phyloP scores from a whole-genome alignment of 2,797 vertebrate genomes.

The Xyrichtys novacula region DNA sequence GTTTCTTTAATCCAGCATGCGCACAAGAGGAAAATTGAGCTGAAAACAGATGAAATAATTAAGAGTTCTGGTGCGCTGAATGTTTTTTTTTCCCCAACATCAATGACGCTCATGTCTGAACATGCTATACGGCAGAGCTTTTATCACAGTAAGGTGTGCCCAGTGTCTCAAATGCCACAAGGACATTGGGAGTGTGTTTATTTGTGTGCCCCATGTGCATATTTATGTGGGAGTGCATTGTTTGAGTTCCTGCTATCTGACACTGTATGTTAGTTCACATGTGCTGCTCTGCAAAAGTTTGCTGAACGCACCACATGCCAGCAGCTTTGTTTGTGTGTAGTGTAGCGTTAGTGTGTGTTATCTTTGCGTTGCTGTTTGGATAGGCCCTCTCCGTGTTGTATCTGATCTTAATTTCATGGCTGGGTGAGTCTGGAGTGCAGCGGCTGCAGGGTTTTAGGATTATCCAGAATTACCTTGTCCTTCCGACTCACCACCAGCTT shows the following conservation, averaged over 20 bases:
- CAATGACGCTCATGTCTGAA: conserved; percentile 20
- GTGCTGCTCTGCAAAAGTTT: conserved; percentile 41
- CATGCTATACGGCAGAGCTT: conserved; percentile 40
- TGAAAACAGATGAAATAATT: conserved; percentile 7
- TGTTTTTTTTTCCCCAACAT: too few relatives aligned
- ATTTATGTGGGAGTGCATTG: conserved; percentile 57
- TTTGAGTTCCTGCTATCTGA: conserved; percentile 64
- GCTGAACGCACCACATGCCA: conserved; percentile 36
- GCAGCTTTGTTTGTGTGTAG: conserved; percentile 49
- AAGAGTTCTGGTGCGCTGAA: background rate
- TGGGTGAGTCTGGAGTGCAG: conserved; percentile 62
- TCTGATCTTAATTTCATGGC: conserved; percentile 85
- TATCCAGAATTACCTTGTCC: conserved; percentile 70
- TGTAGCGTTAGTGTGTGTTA: conserved; percentile 33
- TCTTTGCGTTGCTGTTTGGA: conserved; percentile 62
- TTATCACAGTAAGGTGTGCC: conserved; percentile 34
- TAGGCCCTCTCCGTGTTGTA: conserved; percentile 53
- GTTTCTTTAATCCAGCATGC: background rate
- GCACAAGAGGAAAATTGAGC: conserved; percentile 10
- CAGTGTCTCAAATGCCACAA: conserved; percentile 11
- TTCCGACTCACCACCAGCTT: conserved; percentile 26
- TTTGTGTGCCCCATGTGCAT: conserved; percentile 38
- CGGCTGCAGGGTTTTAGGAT: conserved; percentile 67
- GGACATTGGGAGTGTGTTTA: conserved; percentile 57
- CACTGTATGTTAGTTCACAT: conserved; percentile 60